Evolutionary conservation across 2,113 vertebrate genomes (phyloP), one percentile per base, ranked within the genome.

Genomic region (Apaloderma vittatum): DNA sequence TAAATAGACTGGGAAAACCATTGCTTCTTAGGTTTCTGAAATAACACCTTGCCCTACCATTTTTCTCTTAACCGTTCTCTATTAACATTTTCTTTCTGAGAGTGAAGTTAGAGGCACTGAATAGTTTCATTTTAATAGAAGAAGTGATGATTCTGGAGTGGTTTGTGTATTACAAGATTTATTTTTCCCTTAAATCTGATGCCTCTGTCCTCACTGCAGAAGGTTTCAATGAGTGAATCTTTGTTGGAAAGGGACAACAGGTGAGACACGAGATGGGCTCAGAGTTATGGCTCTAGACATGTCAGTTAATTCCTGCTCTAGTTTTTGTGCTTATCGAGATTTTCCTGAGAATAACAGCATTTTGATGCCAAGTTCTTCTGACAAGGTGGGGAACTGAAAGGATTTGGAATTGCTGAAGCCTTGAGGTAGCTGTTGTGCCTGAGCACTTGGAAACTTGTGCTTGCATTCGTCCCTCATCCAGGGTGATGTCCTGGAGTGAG

Each of bases 1-100:
- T 93, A 93, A 94, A 90, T 80, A 79, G 90, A 36, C 79, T 59
- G 90, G 93, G 92, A 93, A 93, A 96, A 72, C 71, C 85, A 45
- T 74, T 55, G 26, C 90, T 95, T 70, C 66, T 68, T 77, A 34
- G 63, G 43, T 94, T 95, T 92, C 85, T 95, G 83, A 88, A 95
- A 86, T 71, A 94, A 95, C 85, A 96, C 68, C 67, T 91, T 82
- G 93, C 61, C 73, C 52, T 86, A 62, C 88, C 8, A 54, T 79
- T 93, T 92, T 95, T 90, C 75, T 65, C 59, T 83, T 94, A 88
- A 90, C 67, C 8, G 1, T 93, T 94, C 94, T 94, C 92, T 93
- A 76, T 90, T 95, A 91, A 88, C 30, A 37, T 94, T 92, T 91
- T 94, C 90, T 91, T 92, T 88, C 85, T 58, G 55, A 80, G 37